phyloP scores from a whole-genome alignment of 2,888 invertebrate species.

The Girardia tigrina region DNA sequence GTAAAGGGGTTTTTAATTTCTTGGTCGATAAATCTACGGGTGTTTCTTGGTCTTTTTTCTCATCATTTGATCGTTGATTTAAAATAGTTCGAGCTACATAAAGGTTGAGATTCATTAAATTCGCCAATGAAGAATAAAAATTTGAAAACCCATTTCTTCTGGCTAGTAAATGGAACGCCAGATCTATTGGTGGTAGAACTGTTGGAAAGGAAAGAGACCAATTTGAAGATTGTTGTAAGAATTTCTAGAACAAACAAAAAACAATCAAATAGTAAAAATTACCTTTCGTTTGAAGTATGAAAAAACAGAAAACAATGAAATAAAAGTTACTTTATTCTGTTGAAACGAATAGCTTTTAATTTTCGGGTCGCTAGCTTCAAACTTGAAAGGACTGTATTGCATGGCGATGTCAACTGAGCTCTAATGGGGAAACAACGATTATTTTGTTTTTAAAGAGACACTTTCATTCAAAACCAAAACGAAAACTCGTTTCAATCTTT shows the following conservation, averaged over 20 bases:
- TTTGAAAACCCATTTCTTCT: conserved; percentile 12
- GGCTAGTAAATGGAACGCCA: background rate
- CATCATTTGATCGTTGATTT: background rate
- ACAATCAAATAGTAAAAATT: no score
- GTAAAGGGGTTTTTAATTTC: background rate
- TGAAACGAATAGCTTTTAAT: background rate
- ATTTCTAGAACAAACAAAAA: no score
- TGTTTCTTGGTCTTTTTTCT: conserved; percentile 11
- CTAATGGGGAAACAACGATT: no score
- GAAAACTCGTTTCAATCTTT: no score
- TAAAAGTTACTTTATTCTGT: background rate
- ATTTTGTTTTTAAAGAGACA: no score
- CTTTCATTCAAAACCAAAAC: no score
- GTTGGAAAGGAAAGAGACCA: background rate
- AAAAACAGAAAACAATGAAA: no score
- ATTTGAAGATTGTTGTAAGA: background rate
- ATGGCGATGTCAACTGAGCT: background rate
- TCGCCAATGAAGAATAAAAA: background rate
- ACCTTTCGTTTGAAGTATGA: no score
- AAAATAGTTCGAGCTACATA: background rate
- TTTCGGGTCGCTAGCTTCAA: background rate
- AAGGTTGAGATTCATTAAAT: conserved; percentile 4
- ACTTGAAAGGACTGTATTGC: background rate
- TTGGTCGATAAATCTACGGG: conserved; percentile 5
- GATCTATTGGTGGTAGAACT: background rate